Evolutionary conservation across 1,140 invertebrate species (phyloP), one percentile per base, ranked within the genome.

Genomic region (Diprion similis): DNA sequence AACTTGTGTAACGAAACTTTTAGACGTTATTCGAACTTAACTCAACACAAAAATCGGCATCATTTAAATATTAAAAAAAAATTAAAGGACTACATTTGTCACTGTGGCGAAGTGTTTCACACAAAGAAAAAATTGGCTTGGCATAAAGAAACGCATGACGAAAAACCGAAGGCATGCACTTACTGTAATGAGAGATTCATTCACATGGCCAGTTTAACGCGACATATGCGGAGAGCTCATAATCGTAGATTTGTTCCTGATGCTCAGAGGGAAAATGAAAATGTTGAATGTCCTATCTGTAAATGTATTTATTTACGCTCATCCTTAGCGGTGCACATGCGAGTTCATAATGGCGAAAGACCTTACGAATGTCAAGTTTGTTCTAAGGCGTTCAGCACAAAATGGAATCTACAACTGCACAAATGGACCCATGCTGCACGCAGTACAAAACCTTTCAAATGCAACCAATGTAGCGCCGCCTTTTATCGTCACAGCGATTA

Each of bases 371-470:
- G 96, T 87, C 89, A 93, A 70, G 92, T 96, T 46, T 97, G 96
- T 87, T 94, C 93, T 75, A 96, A 96, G 82, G 89, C 91, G 46
- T 97, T 97, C 86, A 93, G 92, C 68, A 96, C 95, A 64, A 96
- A 96, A 86, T 96, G 95, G 94, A 97, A 97, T 85, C 88, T 97
- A 59, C 94, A 95, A 80, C 89, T 95, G 76, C 96, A 97, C 87
- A 92, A 93, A 72, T 97, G 95, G 95, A 95, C 94, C n/a, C 96
- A 97, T 85, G 93, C 93, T 15, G 93, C 92, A 59, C 91, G 94
- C 46, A 93, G 92, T 1, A 91, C 93, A 17, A 96, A 96, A 83
- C 96, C 96, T 0, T 96, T 92, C 87, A 96, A 96, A 81, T 97
- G 96, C 85, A 91, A 91, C 75, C 89, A 94, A 79, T 96, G 95